Evolutionary conservation across 2,888 invertebrate species (phyloP).

Genomic region (Atrina japonica): DNA sequence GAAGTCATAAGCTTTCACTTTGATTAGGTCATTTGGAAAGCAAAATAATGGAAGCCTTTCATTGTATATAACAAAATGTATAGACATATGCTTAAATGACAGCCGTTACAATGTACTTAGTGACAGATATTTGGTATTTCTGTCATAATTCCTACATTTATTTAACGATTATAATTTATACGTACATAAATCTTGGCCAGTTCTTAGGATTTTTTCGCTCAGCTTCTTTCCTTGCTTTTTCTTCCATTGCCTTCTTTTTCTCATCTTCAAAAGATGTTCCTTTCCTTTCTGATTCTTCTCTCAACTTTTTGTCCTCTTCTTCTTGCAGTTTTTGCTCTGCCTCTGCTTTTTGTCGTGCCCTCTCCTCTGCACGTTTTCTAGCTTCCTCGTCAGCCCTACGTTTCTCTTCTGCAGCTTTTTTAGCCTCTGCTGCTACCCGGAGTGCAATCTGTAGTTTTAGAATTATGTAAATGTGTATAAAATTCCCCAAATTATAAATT

Average conservation of each 20-base stretch:
- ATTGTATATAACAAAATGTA: too few species aligned
- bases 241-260: slow-evolving; percentile 51
- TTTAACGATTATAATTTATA: too few species aligned
- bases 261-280: slow-evolving; percentile 68
- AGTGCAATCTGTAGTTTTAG: slow-evolving; percentile 28
- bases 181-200: slow-evolving; percentile 74
- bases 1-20: too few species aligned
- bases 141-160: too few species aligned
- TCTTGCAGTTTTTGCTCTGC: slow-evolving; percentile 59
- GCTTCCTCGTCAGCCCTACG: slow-evolving; percentile 61
- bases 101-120: too few species aligned
- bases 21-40: too few species aligned
- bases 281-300: slow-evolving; percentile 61
- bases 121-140: too few species aligned
- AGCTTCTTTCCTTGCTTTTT: slow-evolving; percentile 55
- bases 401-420: slow-evolving; percentile 60
- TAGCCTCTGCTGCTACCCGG: slow-evolving; percentile 56
- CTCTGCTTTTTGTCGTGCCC: slow-evolving; percentile 60
- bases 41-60: too few species aligned
- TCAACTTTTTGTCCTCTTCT: slow-evolving; percentile 59
- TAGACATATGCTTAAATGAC: too few species aligned
- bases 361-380: slow-evolving; percentile 56
- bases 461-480: too few species aligned
- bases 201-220: slow-evolving; percentile 70
- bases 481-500: too few species aligned